phyloP scores from a whole-genome alignment of 2,797 vertebrate species.

The Neosilurus hyrtlii region DNA sequence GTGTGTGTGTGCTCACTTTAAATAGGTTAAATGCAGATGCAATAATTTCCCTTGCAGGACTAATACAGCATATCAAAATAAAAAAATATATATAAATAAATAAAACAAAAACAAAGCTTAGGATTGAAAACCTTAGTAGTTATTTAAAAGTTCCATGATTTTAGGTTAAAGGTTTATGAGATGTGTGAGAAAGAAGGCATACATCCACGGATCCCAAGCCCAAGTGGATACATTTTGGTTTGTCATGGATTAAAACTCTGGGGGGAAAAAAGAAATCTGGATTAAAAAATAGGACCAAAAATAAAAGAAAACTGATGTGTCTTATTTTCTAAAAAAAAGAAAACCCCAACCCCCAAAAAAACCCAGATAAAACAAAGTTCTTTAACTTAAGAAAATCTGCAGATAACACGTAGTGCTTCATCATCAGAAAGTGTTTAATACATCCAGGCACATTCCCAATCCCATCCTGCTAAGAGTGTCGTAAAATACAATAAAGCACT shows the following conservation, averaged over 20 bases:
- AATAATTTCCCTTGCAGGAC: too few relatives aligned
- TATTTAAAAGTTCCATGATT: background rate
- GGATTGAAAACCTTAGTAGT: background rate
- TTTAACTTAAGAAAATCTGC: background rate
- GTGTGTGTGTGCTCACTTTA: too few relatives aligned
- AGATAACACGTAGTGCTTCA: conserved; percentile 3
- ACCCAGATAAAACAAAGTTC: background rate
- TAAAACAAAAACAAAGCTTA: too few relatives aligned
- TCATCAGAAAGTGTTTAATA: conserved; percentile 10
- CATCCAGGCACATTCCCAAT: conserved; percentile 22
- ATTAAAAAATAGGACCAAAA: background rate
- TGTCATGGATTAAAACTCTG: background rate
- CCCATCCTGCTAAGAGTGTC: conserved; percentile 43
- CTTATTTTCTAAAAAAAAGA: background rate
- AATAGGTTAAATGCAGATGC: too few relatives aligned
- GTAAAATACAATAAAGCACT: conserved; percentile 17
- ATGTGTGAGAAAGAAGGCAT: background rate
- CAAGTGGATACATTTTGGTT: background rate
- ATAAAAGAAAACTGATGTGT: background rate
- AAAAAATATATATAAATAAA: too few relatives aligned
- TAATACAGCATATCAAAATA: too few relatives aligned
- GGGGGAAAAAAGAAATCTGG: background rate
- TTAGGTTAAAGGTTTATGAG: background rate
- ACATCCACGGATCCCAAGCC: background rate
- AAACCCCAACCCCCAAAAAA: background rate